These are phyloP conservation scores for Aphyosemion australe DNA, from an alignment of 2,113 vertebrate genomes.

Conservation along the genomic window DNA sequence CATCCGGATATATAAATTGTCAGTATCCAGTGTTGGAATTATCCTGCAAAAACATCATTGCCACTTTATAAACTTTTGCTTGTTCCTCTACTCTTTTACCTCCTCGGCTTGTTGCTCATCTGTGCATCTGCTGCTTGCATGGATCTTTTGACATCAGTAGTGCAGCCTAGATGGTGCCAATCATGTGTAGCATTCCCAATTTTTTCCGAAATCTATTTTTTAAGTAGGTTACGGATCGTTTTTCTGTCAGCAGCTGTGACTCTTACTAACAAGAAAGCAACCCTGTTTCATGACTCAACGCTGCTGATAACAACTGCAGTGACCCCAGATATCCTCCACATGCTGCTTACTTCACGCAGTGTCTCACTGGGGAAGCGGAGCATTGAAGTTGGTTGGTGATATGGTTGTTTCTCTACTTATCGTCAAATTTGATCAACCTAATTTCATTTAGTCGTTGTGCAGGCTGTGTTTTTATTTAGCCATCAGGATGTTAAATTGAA, in stretches of 20 bases:
- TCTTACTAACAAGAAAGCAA: neutral
- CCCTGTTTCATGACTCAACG: neutral
- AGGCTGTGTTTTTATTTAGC: constrained; percentile 39
- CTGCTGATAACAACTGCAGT: neutral
- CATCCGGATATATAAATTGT: neutral
- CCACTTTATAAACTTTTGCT: too few relatives aligned
- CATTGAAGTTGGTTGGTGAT: constrained; percentile 16
- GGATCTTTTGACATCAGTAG: too few relatives aligned
- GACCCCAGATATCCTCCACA: constrained; percentile 2
- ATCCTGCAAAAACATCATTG: too few relatives aligned
- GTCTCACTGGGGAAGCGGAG: constrained; percentile 6
- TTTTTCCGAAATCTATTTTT: neutral
- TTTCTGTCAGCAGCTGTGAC: constrained; percentile 1
- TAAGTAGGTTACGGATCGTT: neutral
- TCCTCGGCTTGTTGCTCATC: too few relatives aligned
- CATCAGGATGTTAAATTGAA: constrained; percentile 7
- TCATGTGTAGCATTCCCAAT: neutral
- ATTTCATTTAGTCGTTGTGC: constrained; percentile 41
- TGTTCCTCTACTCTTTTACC: too few relatives aligned
- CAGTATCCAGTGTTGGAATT: too few relatives aligned
- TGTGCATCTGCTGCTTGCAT: too few relatives aligned
- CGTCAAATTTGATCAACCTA: constrained; percentile 45
- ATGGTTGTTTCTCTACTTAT: constrained; percentile 13
- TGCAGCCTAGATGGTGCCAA: neutral
- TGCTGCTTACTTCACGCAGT: constrained; percentile 10